Percentiles rank a stretch among this genome's conserved stretches.
phyloP scores from a whole-genome alignment of 2,113 vertebrate genomes.

The Callorhinus ursinus region DNA sequence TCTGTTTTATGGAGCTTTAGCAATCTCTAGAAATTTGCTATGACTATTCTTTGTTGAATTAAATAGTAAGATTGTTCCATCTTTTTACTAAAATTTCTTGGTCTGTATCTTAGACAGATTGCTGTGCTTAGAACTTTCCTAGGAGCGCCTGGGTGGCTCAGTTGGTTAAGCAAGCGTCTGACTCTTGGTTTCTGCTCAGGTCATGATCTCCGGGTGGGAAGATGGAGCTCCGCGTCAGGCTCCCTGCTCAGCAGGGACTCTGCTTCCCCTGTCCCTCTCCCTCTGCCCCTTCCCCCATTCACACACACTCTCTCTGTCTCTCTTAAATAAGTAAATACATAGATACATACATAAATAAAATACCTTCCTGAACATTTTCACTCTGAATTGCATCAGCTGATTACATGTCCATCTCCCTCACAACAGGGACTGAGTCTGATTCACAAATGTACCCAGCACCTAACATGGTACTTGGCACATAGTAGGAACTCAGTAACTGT shows the following conservation, averaged over 20 bases:
- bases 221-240: no score
- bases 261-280: neutral
- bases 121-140: neutral
- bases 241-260: neutral
- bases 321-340: no score
- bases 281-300: neutral
- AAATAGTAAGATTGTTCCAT: neutral
- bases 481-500: neutral
- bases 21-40: constrained; percentile 16
- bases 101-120: neutral
- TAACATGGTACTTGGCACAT: neutral
- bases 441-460: neutral
- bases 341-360: neutral
- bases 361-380: neutral
- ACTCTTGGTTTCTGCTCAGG: neutral
- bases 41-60: constrained; percentile 27
- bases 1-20: neutral
- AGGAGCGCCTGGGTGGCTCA: no score
- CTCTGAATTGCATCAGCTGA: neutral
- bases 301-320: neutral
- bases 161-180: neutral
- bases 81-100: neutral
- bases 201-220: neutral
- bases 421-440: neutral
- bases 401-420: neutral